Evolutionary conservation across 2,113 vertebrate genomes (phyloP).

Genomic region (Corythaixoides concolor): DNA sequence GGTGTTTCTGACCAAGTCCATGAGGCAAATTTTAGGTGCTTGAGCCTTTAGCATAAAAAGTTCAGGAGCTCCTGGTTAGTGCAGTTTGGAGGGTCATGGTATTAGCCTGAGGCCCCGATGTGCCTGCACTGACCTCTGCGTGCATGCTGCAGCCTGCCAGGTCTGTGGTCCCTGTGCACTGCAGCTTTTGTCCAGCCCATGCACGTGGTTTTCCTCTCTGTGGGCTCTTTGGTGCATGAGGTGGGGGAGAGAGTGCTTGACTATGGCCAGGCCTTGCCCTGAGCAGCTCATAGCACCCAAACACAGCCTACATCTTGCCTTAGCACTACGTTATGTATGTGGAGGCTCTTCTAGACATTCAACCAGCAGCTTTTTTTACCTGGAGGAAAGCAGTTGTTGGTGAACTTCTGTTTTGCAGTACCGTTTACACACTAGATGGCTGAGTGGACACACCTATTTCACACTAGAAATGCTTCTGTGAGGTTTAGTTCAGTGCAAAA

Average conservation of each 20-base stretch:
- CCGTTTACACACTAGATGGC: not conserved
- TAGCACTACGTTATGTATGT: not conserved
- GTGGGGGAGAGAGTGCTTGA: not conserved
- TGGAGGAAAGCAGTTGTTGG: not conserved
- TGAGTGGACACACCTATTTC: not conserved
- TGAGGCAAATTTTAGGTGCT: not conserved
- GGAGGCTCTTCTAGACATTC: not conserved
- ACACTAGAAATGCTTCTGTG: not conserved
- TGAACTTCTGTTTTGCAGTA: not conserved
- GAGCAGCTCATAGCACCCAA: rapidly evolving
- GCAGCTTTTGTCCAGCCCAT: not conserved
- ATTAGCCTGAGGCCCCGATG: not conserved
- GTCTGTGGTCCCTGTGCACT: rapidly evolving
- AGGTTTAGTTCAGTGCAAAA: not conserved
- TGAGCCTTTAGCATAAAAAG: not conserved
- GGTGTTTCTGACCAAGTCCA: not conserved
- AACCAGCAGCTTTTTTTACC: not conserved
- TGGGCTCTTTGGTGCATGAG: not conserved
- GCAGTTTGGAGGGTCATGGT: not conserved
- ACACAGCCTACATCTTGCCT: not conserved
- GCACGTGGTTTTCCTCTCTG: not conserved
- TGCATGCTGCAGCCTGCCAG: not conserved
- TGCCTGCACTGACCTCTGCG: rapidly evolving
- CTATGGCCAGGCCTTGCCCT: not conserved
- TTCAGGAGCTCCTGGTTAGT: not conserved